phyloP scores from a whole-genome alignment of 2,888 invertebrate species.

The Lordiphosa fenestrarum region DNA sequence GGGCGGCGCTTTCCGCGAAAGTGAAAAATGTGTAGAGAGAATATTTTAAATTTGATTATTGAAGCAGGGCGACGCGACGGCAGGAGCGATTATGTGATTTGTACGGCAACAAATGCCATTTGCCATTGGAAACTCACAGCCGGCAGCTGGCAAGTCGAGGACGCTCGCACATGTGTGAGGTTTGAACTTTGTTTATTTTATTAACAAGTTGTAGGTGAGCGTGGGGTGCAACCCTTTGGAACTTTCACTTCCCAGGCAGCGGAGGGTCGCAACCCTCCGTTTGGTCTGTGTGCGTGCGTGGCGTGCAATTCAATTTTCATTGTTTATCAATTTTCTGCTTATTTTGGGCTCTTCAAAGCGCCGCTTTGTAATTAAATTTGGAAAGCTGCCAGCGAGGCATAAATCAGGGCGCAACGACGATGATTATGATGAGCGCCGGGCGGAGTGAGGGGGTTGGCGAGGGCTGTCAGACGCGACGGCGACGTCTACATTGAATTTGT shows the following conservation, averaged over 20 bases:
- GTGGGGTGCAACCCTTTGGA: constrained; percentile 36
- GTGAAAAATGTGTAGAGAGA: constrained; percentile 40
- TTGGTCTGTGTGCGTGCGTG: constrained; percentile 30
- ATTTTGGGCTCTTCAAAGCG: constrained; percentile 70
- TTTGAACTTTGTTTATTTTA: constrained; percentile 71
- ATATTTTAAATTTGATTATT: constrained; percentile 72
- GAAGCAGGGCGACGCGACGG: constrained; percentile 35
- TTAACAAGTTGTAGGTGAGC: constrained; percentile 56
- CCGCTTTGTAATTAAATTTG: constrained; percentile 77
- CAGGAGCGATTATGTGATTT: constrained; percentile 62
- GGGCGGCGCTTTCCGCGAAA: constrained; percentile 1
- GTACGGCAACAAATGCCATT: constrained; percentile 50
- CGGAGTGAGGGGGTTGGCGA: background rate
- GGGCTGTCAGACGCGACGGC: constrained; percentile 18
- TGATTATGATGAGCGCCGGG: constrained; percentile 39
- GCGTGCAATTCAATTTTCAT: constrained; percentile 75
- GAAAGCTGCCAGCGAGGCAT: constrained; percentile 72
- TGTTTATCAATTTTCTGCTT: constrained; percentile 79
- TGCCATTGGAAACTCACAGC: constrained; percentile 35
- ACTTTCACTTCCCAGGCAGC: constrained; percentile 19
- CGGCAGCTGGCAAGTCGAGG: constrained; percentile 24
- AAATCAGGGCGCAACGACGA: constrained; percentile 63
- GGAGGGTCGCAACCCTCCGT: constrained; percentile 36
- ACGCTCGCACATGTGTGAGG: constrained; percentile 21
- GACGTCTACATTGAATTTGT: constrained; percentile 27